phyloP scores from a whole-genome alignment of 2,113 vertebrate species.

The Actinemys pallida region DNA sequence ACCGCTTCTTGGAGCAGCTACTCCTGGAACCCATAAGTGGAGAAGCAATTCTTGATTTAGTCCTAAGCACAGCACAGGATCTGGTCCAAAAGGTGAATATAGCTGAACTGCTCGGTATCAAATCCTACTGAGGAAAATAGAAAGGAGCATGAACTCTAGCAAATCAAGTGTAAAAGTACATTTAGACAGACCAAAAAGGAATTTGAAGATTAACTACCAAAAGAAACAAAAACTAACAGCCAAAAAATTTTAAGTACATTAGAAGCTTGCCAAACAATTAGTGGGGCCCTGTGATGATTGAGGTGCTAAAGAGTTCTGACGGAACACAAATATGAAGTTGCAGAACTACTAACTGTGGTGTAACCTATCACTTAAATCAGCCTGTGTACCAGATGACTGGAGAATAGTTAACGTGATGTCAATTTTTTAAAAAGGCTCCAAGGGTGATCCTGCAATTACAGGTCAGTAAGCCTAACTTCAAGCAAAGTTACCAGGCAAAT shows the following conservation, averaged over 20 bases:
- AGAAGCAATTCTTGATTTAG: too few relatives aligned
- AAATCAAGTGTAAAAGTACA: background rate
- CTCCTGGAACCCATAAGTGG: background rate
- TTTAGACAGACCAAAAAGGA: background rate
- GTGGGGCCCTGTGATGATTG: background rate
- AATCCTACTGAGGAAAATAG: background rate
- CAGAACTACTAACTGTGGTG: background rate
- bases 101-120: background rate
- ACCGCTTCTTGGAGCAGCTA: background rate
- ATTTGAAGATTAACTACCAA: background rate
- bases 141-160: background rate
- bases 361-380: background rate
- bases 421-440: background rate
- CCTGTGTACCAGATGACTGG: too few relatives aligned
- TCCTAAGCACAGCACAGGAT: too few relatives aligned
- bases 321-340: background rate
- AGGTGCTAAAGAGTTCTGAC: background rate
- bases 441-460: background rate
- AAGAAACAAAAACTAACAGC: background rate
- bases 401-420: background rate
- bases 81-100: too few relatives aligned
- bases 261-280: background rate
- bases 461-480: background rate
- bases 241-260: too few relatives aligned
- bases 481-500: background rate